A percentile compares a stretch with the other conserved stretches of the same genome.
phyloP scores from a whole-genome alignment of 92 coral and sea anemone genomes.

The Phymanthus crucifer region DNA sequence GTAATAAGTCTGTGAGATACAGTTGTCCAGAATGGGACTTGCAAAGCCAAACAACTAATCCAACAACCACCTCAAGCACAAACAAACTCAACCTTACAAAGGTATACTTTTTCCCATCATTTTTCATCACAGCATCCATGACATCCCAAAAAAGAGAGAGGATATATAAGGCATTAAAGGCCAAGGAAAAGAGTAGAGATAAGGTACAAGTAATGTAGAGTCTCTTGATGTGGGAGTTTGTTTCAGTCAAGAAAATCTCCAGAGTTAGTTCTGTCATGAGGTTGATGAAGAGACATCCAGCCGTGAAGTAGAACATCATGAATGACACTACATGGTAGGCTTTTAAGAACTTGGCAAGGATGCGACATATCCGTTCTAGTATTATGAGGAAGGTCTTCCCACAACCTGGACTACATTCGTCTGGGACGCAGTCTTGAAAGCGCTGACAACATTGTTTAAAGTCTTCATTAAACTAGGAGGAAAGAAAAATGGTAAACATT shows the following conservation, averaged over 20 bases:
- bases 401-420: neutral
- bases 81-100: neutral
- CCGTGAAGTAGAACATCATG: neutral
- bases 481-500: too few relatives aligned
- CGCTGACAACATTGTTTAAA: too few relatives aligned
- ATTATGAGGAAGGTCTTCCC: neutral
- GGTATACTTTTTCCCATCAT: neutral
- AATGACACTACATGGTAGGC: neutral
- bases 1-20: neutral
- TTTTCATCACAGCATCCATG: neutral
- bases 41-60: neutral
- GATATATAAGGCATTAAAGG: neutral
- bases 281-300: neutral
- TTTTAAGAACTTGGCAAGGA: neutral
- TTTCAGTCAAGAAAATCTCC: neutral
- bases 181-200: neutral
- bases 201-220: neutral
- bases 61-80: neutral
- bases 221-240: neutral
- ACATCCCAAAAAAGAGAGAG: slow-evolving; percentile 1
- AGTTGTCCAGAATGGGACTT: neutral
- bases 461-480: too few relatives aligned
- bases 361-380: neutral
- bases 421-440: too few relatives aligned
- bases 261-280: neutral